A percentile compares a stretch with the other conserved stretches of the same genome.
phyloP scores from a whole-genome alignment of 2,797 vertebrate genomes.

The Setipinna tenuifilis region DNA sequence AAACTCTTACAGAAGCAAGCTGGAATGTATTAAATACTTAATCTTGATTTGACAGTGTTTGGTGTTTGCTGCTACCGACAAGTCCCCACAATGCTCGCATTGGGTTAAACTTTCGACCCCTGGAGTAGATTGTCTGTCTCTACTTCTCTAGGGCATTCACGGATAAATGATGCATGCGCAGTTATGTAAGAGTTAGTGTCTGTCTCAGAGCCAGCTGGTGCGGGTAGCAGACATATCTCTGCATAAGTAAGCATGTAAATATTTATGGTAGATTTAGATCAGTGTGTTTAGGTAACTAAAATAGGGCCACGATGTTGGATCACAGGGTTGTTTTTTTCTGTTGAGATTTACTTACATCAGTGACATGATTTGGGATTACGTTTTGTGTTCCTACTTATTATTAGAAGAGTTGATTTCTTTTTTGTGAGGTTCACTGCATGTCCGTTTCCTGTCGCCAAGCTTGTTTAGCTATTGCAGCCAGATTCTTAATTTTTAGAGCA shows the following conservation, averaged over 20 bases:
- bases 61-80: neutral
- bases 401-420: neutral
- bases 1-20: neutral
- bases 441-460: neutral
- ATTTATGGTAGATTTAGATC: conserved; percentile 22
- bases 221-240: conserved; percentile 5
- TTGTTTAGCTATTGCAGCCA: neutral
- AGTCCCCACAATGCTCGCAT: neutral
- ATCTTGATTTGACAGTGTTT: conserved; percentile 10
- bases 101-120: conserved; percentile 13
- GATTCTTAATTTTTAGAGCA: neutral
- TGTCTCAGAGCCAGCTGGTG: neutral
- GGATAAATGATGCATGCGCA: conserved; percentile 1
- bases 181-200: conserved; percentile 11
- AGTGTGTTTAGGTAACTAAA: neutral
- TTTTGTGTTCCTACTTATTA: neutral
- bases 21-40: conserved; percentile 5
- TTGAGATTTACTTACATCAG: neutral
- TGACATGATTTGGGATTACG: neutral
- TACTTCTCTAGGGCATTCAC: conserved; percentile 4
- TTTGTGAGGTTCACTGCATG: neutral
- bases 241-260: conserved; percentile 24
- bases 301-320: neutral
- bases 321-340: neutral
- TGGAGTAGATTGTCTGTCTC: neutral